Evolutionary conservation across 1,140 invertebrate genomes (phyloP).

Genomic region (Ganaspis sp.): DNA sequence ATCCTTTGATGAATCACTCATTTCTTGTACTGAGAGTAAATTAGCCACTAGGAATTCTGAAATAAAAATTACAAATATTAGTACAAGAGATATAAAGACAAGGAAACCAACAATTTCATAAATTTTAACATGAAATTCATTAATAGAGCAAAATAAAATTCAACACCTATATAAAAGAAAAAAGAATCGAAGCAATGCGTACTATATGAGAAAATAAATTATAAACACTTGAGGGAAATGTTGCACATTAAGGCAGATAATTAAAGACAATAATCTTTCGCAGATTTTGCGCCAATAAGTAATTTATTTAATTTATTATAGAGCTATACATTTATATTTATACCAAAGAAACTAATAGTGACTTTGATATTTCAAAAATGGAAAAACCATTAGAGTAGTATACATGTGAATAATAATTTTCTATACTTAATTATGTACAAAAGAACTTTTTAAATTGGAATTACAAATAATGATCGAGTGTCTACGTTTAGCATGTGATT

Average conservation of each 20-base stretch:
- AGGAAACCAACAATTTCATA: background rate
- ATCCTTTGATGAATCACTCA: background rate
- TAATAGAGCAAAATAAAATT: too few relatives aligned
- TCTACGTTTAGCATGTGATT: slow-evolving; percentile 16
- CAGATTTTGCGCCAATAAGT: too few relatives aligned
- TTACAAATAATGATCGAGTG: slow-evolving; percentile 3
- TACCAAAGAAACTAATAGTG: too few relatives aligned
- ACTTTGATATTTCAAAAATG: background rate
- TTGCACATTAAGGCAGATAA: too few relatives aligned
- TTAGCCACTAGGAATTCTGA: slow-evolving; percentile 13
- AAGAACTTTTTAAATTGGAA: background rate
- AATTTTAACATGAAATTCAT: too few relatives aligned
- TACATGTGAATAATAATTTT: background rate
- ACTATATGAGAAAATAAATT: too few relatives aligned
- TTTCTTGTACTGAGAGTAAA: background rate
- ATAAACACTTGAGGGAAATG: too few relatives aligned
- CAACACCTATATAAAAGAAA: too few relatives aligned
- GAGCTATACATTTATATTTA: too few relatives aligned
- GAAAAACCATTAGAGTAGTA: background rate
- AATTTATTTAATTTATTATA: too few relatives aligned
- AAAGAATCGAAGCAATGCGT: too few relatives aligned
- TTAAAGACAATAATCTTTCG: too few relatives aligned
- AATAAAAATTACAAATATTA: background rate
- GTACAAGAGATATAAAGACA: background rate
- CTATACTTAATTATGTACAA: background rate